phyloP scores from a whole-genome alignment of 2,888 invertebrate species.

The Brenthis hecate region DNA sequence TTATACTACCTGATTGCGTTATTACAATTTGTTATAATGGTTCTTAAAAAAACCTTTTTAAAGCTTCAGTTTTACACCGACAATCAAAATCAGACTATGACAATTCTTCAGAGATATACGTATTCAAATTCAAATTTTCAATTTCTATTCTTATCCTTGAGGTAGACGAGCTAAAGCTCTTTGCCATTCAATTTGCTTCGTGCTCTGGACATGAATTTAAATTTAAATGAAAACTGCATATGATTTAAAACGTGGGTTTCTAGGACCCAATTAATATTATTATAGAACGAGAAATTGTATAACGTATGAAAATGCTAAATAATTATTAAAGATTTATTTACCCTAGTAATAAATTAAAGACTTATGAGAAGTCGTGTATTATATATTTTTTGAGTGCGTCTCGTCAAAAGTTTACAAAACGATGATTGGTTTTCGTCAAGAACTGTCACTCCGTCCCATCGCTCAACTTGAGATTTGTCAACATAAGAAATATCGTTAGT shows the following conservation, averaged over 20 bases:
- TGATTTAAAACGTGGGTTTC: constrained; percentile 17
- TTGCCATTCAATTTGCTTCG: constrained; percentile 31
- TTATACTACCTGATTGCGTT: neutral
- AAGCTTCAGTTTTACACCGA: neutral
- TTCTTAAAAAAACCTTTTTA: neutral
- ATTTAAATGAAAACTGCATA: constrained; percentile 30
- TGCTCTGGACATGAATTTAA: constrained; percentile 26
- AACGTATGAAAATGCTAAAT: constrained; percentile 41
- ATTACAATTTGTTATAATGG: neutral
- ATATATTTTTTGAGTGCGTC: constrained; percentile 37
- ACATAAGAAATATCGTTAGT: constrained; percentile 4
- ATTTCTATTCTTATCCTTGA: constrained; percentile 31
- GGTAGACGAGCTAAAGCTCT: constrained; percentile 28
- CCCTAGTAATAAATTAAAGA: constrained; percentile 46
- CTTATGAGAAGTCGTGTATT: constrained; percentile 46
- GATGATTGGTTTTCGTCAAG: constrained; percentile 65
- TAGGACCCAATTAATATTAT: neutral
- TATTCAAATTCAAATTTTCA: constrained; percentile 29
- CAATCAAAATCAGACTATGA: constrained; percentile 18
- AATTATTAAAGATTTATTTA: constrained; percentile 44
- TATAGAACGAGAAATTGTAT: constrained; percentile 29
- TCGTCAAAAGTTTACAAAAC: constrained; percentile 51
- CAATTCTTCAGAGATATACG: constrained; percentile 19
- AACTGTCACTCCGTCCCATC: constrained; percentile 47
- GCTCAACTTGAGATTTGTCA: constrained; percentile 3